Conservation (phyloP, 2,888 invertebrate genomes). For the Tuta absoluta region DNA sequence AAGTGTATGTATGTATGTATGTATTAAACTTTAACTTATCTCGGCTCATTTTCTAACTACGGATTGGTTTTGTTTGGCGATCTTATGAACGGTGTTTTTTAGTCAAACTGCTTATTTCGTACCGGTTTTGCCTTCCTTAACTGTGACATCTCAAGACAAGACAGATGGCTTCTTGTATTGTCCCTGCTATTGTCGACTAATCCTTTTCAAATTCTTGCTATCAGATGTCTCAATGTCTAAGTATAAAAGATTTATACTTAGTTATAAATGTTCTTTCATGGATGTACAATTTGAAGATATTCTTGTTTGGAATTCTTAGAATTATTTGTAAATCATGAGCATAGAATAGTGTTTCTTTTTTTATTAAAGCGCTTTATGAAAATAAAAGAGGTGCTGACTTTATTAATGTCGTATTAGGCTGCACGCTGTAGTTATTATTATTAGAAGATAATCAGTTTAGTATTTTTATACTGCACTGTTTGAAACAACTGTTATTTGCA, state of each 20-base stretch:
- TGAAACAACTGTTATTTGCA: no score
- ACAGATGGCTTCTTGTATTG: conserved; percentile 45
- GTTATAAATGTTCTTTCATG: conserved; percentile 22
- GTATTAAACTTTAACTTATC: no score
- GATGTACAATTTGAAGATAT: conserved; percentile 27
- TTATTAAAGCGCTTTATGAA: not conserved
- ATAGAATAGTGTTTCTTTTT: not conserved
- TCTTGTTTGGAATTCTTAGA: conserved; percentile 9
- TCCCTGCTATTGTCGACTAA: conserved; percentile 45
- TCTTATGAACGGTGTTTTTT: no score
- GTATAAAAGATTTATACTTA: conserved; percentile 37
- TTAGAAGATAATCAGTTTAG: no score
- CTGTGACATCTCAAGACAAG: conserved; percentile 45
- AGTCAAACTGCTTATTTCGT: not conserved
- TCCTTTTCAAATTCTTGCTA: conserved; percentile 45
- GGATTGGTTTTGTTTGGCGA: no score
- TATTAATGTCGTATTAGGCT: no score
- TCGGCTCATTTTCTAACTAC: no score
- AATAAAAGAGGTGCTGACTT: not conserved
- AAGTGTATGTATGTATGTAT: no score
- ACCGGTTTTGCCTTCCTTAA: not conserved
- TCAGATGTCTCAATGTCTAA: conserved; percentile 36
- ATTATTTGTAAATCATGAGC: not conserved
- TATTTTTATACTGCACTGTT: no score
- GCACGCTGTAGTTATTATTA: no score